Conservation (phyloP, 2,113 vertebrate species). For the Paradoxurus hermaphroditus region DNA sequence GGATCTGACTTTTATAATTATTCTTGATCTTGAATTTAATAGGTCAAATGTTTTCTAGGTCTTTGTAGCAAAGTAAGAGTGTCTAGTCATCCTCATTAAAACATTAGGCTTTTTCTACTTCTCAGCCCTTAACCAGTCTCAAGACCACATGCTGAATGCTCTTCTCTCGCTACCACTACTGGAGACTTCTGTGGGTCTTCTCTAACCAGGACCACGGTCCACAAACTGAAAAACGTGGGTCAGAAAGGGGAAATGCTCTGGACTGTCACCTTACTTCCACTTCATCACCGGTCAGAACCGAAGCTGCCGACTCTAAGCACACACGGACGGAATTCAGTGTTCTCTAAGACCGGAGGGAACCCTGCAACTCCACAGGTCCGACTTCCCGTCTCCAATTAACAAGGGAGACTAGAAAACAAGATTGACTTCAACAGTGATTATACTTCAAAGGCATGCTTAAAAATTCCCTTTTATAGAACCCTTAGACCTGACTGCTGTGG, state of each 20-base stretch:
- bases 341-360: not conserved
- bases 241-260: not conserved
- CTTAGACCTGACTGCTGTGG: not conserved
- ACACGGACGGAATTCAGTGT: not conserved
- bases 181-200: not conserved
- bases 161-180: not conserved
- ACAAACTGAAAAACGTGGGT: not conserved
- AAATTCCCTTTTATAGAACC: not conserved
- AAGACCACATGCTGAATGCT: not conserved
- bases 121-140: not conserved
- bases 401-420: not conserved
- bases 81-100: not conserved
- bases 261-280: not conserved
- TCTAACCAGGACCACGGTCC: not conserved
- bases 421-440: not conserved
- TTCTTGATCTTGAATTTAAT: not conserved
- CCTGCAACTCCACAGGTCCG: not conserved
- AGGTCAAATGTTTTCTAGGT: not conserved
- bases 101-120: not conserved
- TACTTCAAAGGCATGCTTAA: constrained; percentile 16
- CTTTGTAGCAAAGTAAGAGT: not conserved
- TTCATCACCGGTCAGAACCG: not conserved
- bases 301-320: not conserved
- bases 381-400: constrained; percentile 11
- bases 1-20: not conserved